phyloP scores from a whole-genome alignment of 2,113 vertebrate species.

The Morphnarchus princeps region DNA sequence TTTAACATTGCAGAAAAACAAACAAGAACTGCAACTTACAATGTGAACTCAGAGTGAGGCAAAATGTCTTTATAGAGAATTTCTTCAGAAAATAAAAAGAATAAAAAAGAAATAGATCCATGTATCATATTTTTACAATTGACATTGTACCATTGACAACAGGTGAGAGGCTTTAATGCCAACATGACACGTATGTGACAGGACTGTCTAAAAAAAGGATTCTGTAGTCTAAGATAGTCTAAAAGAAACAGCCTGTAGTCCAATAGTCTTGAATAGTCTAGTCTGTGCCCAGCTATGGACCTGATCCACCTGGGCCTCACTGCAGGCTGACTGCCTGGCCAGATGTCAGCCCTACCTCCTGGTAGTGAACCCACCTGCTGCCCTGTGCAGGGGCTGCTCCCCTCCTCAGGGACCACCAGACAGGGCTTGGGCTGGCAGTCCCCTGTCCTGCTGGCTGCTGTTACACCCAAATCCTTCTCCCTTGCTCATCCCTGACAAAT shows the following conservation, averaged over 20 bases:
- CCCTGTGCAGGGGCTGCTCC: background rate
- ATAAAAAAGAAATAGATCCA: background rate
- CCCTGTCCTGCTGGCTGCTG: background rate
- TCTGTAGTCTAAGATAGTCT: background rate
- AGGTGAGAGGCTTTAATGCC: background rate
- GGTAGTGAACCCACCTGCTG: background rate
- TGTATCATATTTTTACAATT: background rate
- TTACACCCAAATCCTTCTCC: background rate
- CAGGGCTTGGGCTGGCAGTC: background rate
- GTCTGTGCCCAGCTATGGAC: background rate
- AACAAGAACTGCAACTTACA: background rate
- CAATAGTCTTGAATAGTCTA: background rate
- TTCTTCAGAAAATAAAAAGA: background rate
- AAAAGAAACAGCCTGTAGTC: background rate
- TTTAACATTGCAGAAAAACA: background rate
- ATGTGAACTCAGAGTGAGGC: background rate
- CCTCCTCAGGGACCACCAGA: rapidly evolving
- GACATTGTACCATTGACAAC: background rate
- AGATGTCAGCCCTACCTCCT: background rate
- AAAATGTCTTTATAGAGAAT: background rate
- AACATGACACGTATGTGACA: rapidly evolving
- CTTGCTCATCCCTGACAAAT: background rate
- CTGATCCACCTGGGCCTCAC: too few relatives aligned
- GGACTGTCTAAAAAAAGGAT: background rate
- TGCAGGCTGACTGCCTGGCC: background rate